Conservation (phyloP, 1,140 invertebrate species). For the Magallana ariakensis region DNA sequence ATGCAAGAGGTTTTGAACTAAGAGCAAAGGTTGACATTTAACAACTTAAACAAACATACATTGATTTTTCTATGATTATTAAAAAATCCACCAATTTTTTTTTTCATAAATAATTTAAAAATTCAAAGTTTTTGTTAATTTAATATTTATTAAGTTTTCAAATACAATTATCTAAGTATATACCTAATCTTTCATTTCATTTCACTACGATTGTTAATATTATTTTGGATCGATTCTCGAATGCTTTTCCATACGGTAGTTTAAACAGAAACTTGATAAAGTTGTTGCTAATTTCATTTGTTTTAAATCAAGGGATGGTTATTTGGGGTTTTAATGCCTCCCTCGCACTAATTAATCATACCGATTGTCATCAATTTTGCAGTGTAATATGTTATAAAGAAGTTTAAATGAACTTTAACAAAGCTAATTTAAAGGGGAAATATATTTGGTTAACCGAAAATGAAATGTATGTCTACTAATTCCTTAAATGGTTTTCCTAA, state of each 20-base stretch:
- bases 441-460: slow-evolving; percentile 29
- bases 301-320: neutral
- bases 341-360: slow-evolving; percentile 18
- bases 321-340: neutral
- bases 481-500: too few species aligned
- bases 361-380: neutral
- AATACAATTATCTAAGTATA: too few species aligned
- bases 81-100: too few species aligned
- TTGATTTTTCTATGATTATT: neutral
- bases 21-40: neutral
- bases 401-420: neutral
- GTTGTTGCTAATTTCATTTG: too few species aligned
- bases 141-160: too few species aligned
- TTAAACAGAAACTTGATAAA: too few species aligned
- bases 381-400: neutral
- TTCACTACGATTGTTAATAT: too few species aligned
- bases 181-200: too few species aligned
- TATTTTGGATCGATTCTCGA: too few species aligned
- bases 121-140: too few species aligned
- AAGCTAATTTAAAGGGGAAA: neutral
- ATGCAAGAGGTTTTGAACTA: neutral
- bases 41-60: neutral
- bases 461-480: neutral
- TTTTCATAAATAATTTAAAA: too few species aligned
- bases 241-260: too few species aligned